These are phyloP conservation scores for Chymomyza fuscimana DNA, from an alignment of 2,888 invertebrate species.

Conservation along the genomic window DNA sequence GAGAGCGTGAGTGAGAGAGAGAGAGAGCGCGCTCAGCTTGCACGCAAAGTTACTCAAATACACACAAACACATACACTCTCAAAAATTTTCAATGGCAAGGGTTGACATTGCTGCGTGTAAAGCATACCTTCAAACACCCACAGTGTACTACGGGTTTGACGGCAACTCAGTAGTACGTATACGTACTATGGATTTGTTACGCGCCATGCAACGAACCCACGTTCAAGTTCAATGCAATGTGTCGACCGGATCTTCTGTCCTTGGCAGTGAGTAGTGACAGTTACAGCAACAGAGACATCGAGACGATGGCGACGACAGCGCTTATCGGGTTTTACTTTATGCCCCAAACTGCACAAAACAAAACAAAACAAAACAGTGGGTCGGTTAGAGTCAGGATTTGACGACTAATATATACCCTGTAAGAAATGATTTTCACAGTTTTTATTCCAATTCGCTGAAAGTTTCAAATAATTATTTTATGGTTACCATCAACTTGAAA, in stretches of 20 bases:
- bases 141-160: constrained; percentile 30
- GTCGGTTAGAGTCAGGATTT: not conserved
- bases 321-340: constrained; percentile 5
- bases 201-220: constrained; percentile 36
- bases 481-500: too few relatives aligned
- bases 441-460: too few relatives aligned
- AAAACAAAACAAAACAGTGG: not conserved
- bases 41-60: constrained; percentile 11
- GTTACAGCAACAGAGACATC: not conserved
- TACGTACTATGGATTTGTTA: too few relatives aligned
- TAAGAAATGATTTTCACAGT: too few relatives aligned
- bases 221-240: constrained; percentile 69
- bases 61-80: not conserved
- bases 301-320: not conserved
- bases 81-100: not conserved
- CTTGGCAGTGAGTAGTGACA: constrained; percentile 43
- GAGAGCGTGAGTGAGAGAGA: constrained; percentile 10
- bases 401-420: too few relatives aligned
- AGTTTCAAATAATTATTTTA: too few relatives aligned
- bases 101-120: not conserved
- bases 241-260: constrained; percentile 37
- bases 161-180: not conserved
- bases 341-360: not conserved
- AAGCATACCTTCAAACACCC: constrained; percentile 38
- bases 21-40: constrained; percentile 25